Evolutionary conservation across 2,113 vertebrate genomes (phyloP), one percentile per base, ranked within the genome.

Genomic region (Leptobrachium leishanense): DNA sequence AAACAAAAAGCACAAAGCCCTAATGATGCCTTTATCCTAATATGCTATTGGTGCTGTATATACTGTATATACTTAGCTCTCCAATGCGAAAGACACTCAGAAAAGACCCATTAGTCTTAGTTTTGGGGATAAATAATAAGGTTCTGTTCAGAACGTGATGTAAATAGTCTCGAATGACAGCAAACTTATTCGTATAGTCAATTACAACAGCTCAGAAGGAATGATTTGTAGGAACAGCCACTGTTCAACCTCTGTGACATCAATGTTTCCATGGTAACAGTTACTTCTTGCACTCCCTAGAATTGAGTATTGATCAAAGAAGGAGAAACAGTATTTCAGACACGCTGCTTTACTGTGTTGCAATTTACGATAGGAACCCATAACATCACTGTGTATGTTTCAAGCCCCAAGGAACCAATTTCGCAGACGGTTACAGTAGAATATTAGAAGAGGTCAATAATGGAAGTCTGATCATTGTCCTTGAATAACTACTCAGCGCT

Each of bases 231-330:
- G 95, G 92, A 95, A 93, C 90, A 92, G 93, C 89, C 88, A 87
- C 94, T 92, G 93, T 94, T 95, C 96, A 95, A 95, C 95, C 93
- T 93, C 92, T 67, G 94, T 96, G 95, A 97, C 96, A 98, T 97
- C 94, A 95, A 93, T 88, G 96, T 98, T 98, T 94, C 96, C 94
- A 87, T 93, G 95, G 96, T 90, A 96, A 98, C 94, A 84, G 90
- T 89, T 87, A 89, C 94, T 94, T 94, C 96, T 96, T 95, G 93
- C 95, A 89, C 91, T 90, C 94, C 91, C 93, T 94, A 95, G 96
- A 98, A 99, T 97, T 96, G 95, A 95, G 96, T 98, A 98, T 98
- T 98, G 97, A 99, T 99, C 95, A 95, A 85, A 90, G 64, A 80
- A 87, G 87, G 88, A 81, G 88, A 87, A 89, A 91, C 90, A 89